Percentiles rank a stretch among this genome's conserved stretches.
phyloP scores from a whole-genome alignment of 2,113 vertebrate genomes.

The Mobula hypostoma region DNA sequence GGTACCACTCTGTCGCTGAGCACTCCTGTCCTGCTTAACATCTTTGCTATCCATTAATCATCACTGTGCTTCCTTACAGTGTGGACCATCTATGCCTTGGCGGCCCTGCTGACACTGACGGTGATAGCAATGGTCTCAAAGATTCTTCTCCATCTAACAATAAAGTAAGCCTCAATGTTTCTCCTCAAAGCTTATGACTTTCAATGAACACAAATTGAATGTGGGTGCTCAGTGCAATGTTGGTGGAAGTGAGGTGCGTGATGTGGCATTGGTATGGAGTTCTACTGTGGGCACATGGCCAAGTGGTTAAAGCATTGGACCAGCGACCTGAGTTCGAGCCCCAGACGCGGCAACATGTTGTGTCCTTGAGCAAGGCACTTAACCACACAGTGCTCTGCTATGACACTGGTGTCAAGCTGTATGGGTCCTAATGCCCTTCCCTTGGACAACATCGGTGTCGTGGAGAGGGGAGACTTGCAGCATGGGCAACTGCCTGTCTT shows the following conservation, averaged over 20 bases:
- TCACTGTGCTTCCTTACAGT: constrained; percentile 54
- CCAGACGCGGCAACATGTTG: too few relatives aligned
- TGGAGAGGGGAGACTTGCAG: too few relatives aligned
- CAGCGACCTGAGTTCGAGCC: too few relatives aligned
- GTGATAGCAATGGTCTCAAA: constrained; percentile 82
- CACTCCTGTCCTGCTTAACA: not conserved
- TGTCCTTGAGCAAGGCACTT: too few relatives aligned
- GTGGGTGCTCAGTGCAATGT: not conserved
- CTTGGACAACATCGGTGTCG: too few relatives aligned
- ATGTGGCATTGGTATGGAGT: not conserved
- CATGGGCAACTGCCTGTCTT: too few relatives aligned
- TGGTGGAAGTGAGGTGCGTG: not conserved
- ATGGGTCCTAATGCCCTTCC: too few relatives aligned
- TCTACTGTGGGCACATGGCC: not conserved
- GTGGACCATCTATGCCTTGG: constrained; percentile 88
- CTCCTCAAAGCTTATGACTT: not conserved
- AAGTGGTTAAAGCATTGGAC: too few relatives aligned
- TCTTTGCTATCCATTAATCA: constrained; percentile 35
- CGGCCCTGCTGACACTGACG: constrained; percentile 79
- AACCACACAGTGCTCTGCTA: too few relatives aligned
- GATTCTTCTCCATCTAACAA: constrained; percentile 78
- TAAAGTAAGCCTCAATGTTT: constrained; percentile 74
- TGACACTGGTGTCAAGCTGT: too few relatives aligned
- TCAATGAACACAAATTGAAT: not conserved
- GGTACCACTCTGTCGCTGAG: constrained; percentile 47